Evolutionary conservation across 2,888 invertebrate genomes (phyloP).

Genomic region (Rugalucina vietnamica): DNA sequence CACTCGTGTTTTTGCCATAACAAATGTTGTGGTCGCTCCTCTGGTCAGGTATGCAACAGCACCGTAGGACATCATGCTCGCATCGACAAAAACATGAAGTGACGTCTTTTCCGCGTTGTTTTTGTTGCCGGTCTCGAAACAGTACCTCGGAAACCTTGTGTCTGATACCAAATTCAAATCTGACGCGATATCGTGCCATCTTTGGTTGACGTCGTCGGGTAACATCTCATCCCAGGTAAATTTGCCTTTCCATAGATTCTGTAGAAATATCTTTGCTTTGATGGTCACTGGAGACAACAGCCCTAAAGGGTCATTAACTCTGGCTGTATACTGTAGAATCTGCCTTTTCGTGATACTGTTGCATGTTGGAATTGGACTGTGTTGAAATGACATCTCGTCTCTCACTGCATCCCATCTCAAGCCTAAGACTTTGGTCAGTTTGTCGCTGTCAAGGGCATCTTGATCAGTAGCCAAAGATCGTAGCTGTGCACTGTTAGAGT

Average conservation of each 20-base stretch:
- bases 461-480: slow-evolving; percentile 18
- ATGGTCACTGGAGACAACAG: slow-evolving; percentile 22
- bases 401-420: slow-evolving; percentile 36
- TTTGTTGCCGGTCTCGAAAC: neutral
- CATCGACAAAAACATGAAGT: too few species aligned
- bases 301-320: slow-evolving; percentile 7
- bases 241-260: slow-evolving; percentile 9
- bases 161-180: neutral
- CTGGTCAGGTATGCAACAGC: too few species aligned
- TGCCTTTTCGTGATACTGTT: slow-evolving; percentile 20
- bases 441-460: slow-evolving; percentile 26
- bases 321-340: slow-evolving; percentile 17
- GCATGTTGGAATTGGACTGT: neutral
- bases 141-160: neutral
- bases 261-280: slow-evolving; percentile 31
- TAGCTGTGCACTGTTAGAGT: slow-evolving; percentile 22
- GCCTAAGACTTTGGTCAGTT: slow-evolving; percentile 31
- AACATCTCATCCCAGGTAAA: neutral
- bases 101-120: neutral
- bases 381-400: slow-evolving; percentile 8
- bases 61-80: too few species aligned
- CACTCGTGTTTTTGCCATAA: too few species aligned
- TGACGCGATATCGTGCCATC: neutral
- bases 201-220: neutral
- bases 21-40: too few species aligned